Conservation (phyloP, 2,888 invertebrate species). For the Agriopis aurantiaria region DNA sequence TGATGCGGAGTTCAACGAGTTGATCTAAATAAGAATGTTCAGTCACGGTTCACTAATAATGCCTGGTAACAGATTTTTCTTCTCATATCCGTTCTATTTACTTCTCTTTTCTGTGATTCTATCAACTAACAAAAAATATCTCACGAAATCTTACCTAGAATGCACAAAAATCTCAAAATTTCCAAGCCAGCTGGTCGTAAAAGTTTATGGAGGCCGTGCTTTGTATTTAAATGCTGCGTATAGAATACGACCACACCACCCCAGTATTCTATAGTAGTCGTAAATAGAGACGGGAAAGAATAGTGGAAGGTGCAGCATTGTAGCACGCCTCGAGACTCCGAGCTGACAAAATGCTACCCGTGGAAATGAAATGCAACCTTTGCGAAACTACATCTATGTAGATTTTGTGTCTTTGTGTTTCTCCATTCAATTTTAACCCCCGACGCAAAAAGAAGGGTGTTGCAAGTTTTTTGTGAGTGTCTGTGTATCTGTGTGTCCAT, state of each 20-base stretch:
- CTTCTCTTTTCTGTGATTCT: neutral
- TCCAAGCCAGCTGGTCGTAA: conserved; percentile 21
- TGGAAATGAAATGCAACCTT: neutral
- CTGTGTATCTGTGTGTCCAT: no score
- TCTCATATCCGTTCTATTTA: no score
- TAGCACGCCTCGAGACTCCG: conserved; percentile 31
- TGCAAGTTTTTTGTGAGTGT: no score
- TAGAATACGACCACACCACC: conserved; percentile 14
- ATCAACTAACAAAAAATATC: neutral
- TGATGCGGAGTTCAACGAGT: no score
- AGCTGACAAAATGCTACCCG: conserved; percentile 1
- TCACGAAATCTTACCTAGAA: neutral
- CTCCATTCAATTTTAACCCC: neutral
- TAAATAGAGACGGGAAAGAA: conserved; percentile 39
- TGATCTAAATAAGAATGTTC: no score
- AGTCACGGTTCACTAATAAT: no score
- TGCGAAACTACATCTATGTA: neutral
- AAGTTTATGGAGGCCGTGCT: conserved; percentile 21
- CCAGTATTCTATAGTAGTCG: conserved; percentile 21
- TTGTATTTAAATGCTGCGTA: conserved; percentile 31
- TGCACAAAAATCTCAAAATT: conserved; percentile 6
- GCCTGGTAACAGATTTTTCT: no score
- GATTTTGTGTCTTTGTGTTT: neutral
- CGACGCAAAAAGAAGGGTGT: no score
- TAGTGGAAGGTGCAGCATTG: conserved; percentile 39